Evolutionary conservation across 2,797 vertebrate genomes (phyloP), one percentile per base, ranked within the genome.

Genomic region (Centroberyx gerrardi): DNA sequence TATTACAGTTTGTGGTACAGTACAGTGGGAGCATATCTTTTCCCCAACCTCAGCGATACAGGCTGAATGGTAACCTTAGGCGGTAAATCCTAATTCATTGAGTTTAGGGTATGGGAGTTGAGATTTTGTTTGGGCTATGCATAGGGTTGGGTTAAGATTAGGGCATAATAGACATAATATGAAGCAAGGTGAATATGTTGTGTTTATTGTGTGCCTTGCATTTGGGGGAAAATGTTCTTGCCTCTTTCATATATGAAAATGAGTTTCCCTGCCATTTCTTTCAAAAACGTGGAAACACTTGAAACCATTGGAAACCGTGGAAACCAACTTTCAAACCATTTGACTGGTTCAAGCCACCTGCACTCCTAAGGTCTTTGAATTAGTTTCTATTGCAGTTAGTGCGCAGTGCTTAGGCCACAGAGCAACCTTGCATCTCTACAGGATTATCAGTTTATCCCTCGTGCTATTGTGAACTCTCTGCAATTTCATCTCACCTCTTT

Each of bases 371-470:
- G 53, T 62, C 44, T 62, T 86, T 72, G 60, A 79, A 79, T 71
- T 77, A 40, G 74, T 76, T 74, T 61, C 64, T 78, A 38, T 59
- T 78, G 66, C 71, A 56, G 61, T 69, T 72, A 58, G 52, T 83
- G 53, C 73, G 77, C 9, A 9, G 42, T 78, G 40, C 66, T 70
- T 49, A 61, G 33, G 62, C 54, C 66, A 85, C 42, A 62, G 73
- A 68, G 52, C 62, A 73, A 79, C 38, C 38, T 40, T 40, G 68
- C 33, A 54, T 31, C 38, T 80, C 66, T 75, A 61, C 18, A 40
- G 68, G 71, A 82, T 87, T 84, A 78, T 78, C 72, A 59, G 10
- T 17, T 77, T 74, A 69, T 77, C 66, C 78, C 67, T 62, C 2
- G n/a, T 70, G 44, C 13, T 7, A 56, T 77, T 67, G 48, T 74